Conservation (phyloP, 2,888 invertebrate species). For the Oxystoma pomonae region DNA sequence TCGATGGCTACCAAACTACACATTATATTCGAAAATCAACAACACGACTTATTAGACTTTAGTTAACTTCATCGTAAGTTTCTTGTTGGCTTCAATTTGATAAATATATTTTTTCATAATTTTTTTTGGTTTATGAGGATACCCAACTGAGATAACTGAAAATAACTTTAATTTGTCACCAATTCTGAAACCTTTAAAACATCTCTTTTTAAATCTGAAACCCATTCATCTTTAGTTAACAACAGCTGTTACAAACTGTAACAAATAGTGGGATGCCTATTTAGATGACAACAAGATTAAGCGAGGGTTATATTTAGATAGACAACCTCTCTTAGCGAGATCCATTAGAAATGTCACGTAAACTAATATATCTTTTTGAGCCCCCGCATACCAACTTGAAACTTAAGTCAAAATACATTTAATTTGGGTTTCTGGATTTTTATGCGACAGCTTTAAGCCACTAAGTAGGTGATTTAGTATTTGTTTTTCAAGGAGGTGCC, state of each 20-base stretch:
- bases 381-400: not conserved
- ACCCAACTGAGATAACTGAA: not conserved
- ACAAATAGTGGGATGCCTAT: conserved; percentile 19
- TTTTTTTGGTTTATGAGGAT: not conserved
- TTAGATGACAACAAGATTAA: conserved; percentile 20
- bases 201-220: conserved; percentile 13
- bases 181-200: conserved; percentile 10
- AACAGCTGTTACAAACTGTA: conserved; percentile 18
- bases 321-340: conserved; percentile 12
- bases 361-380: not conserved
- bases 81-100: too few species aligned
- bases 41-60: too few species aligned
- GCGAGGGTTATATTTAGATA: conserved; percentile 22
- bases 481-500: not conserved
- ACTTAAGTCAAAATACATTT: not conserved
- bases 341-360: not conserved
- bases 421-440: not conserved
- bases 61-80: too few species aligned
- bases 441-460: not conserved
- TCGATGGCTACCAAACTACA: too few species aligned
- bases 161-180: conserved; percentile 15
- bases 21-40: too few species aligned
- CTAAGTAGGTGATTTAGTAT: not conserved
- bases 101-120: too few species aligned
- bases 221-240: conserved; percentile 13